Evolutionary conservation across 2,888 invertebrate species (phyloP).

Genomic region (Palloptera scutellata): DNA sequence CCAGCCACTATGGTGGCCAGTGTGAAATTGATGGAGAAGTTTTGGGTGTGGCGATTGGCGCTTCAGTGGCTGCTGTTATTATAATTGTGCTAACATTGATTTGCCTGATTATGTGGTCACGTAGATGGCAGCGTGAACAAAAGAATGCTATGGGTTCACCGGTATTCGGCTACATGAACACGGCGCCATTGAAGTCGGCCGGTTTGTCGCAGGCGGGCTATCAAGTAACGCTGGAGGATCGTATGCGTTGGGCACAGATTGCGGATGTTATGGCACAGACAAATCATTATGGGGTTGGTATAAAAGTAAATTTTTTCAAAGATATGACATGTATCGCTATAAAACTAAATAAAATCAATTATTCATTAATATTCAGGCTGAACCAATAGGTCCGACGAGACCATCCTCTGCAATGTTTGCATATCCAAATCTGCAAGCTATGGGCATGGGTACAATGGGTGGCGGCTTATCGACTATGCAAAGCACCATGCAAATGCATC

Average conservation of each 20-base stretch:
- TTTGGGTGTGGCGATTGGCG: conserved; percentile 88
- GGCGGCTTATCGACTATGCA: conserved; percentile 64
- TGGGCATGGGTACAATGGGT: conserved; percentile 58
- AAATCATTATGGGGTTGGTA: conserved; percentile 82
- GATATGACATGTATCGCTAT: neutral
- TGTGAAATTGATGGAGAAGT: conserved; percentile 94
- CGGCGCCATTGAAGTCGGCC: conserved; percentile 74
- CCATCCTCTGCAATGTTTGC: conserved; percentile 87
- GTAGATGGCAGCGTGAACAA: conserved; percentile 89
- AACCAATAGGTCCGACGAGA: conserved; percentile 75
- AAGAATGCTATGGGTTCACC: conserved; percentile 82
- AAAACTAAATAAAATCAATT: neutral
- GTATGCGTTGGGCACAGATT: conserved; percentile 88
- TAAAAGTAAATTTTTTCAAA: conserved; percentile 10
- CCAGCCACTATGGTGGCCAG: conserved; percentile 82
- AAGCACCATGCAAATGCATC: conserved; percentile 62
- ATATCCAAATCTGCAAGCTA: conserved; percentile 71
- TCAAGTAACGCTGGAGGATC: conserved; percentile 78
- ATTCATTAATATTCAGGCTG: conserved; percentile 67
- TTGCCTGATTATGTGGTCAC: conserved; percentile 91
- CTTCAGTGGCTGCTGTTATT: conserved; percentile 85
- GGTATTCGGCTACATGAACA: conserved; percentile 87
- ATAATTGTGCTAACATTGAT: conserved; percentile 88
- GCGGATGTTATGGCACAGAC: conserved; percentile 88
- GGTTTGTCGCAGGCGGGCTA: conserved; percentile 73